phyloP scores from a whole-genome alignment of 2,113 vertebrate species.

The Chiloscyllium plagiosum region DNA sequence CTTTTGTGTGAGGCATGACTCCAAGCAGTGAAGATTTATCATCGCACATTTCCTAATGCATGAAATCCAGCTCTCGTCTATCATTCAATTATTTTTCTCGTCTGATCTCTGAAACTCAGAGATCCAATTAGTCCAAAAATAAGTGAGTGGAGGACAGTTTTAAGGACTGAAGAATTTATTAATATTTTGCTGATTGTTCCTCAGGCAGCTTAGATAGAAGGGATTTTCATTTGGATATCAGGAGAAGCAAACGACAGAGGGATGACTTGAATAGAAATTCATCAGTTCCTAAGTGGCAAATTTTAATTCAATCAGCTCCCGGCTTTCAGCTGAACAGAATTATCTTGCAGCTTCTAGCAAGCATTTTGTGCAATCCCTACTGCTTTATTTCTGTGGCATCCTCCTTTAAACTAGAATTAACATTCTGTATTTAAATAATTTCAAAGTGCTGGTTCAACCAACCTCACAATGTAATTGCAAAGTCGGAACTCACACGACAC shows the following conservation, averaged over 20 bases:
- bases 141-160: background rate
- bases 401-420: background rate
- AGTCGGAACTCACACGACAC: no score
- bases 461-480: background rate
- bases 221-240: background rate
- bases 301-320: background rate
- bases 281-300: background rate
- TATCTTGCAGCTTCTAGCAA: background rate
- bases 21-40: background rate
- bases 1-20: background rate
- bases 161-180: background rate
- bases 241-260: background rate
- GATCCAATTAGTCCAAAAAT: background rate
- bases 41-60: background rate
- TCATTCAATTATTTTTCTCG: background rate
- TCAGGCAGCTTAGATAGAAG: background rate
- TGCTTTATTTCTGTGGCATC: background rate
- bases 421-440: background rate
- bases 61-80: background rate
- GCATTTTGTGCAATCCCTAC: background rate
- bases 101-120: background rate
- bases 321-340: background rate
- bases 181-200: background rate
- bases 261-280: background rate
- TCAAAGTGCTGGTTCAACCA: background rate